Base-by-base conservation (phyloP, 2,113 vertebrate species). In the Cricetomys ansorgei region DNA sequence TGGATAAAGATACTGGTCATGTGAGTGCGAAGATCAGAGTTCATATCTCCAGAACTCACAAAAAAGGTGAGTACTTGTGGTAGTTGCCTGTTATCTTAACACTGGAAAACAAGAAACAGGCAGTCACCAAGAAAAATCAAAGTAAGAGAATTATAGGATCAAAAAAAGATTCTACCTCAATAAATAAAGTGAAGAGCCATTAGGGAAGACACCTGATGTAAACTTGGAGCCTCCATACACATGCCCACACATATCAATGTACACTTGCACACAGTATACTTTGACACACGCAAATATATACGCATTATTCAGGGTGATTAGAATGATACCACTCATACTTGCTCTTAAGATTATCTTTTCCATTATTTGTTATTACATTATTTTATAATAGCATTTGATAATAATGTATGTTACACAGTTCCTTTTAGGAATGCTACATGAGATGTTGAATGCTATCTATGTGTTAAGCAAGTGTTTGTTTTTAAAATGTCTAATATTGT, bases 401-500 rank as follows among this genome's bases (percentile, higher is more conserved):
- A 55, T 90, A 11, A 48, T 48, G 6, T 45, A 43, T n/a, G 29
- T 55, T 92, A 1, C 11, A 75, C 15, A 90, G 21, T 4, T 2
- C 11, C 88, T 93, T 21, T 7, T 72, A 50, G 86, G 7, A 59
- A 65, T 84, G 4, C 31, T 53, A 31, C 17, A 55, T 69, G 6
- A 62, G 50, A 55, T 53, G 1, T 92, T 29, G 92, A 90, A 40
- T 8, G 73, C 10, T 67, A 40, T 13, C 25, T 80, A 4, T 40
- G 45, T 2, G 89, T 77, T 2, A 83, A 89, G 9, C 16, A 84
- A 57, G 3, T 57, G 2, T 1, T 62, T 45, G 11, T 62, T 73
- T 77, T 92, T 19, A 11, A 34, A 64, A 67, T 69, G 70, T 94
- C 90, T 85, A 92, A 85, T 4, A n/a, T 92, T 27, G 81, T 65